A percentile compares a stretch with the other conserved stretches of the same genome.
Evolutionary conservation across 2,113 vertebrate species (phyloP).

Genomic region (Corvus hawaiiensis): DNA sequence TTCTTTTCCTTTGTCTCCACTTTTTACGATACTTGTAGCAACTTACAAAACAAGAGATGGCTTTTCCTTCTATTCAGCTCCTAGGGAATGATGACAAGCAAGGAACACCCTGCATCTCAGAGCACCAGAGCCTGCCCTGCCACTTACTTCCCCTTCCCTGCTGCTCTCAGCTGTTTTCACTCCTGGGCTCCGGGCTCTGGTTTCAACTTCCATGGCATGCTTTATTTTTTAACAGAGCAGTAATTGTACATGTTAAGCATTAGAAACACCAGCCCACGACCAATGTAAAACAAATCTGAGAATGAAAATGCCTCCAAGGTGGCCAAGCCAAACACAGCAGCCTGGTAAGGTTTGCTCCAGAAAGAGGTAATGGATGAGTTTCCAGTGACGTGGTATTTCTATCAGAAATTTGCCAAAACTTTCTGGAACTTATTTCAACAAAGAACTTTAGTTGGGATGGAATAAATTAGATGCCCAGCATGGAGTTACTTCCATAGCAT

Average conservation of each 20-base stretch:
- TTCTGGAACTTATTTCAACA: neutral
- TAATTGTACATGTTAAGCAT: neutral
- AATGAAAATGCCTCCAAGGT: neutral
- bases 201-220: neutral
- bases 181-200: neutral
- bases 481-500: neutral
- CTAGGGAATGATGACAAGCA: neutral
- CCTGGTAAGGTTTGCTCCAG: neutral
- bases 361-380: neutral
- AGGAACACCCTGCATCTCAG: neutral
- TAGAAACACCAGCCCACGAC: neutral
- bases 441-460: neutral
- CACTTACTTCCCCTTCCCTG: neutral
- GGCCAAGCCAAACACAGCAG: neutral
- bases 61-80: neutral
- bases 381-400: neutral
- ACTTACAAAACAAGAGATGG: neutral
- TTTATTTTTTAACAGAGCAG: neutral
- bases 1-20: neutral
- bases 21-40: neutral
- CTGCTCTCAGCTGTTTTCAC: constrained; percentile 38
- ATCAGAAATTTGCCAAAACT: neutral
- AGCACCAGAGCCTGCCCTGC: neutral
- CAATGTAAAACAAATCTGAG: neutral
- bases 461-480: neutral